Evolutionary conservation across 2,797 vertebrate genomes (phyloP).

Genomic region (Huso huso): DNA sequence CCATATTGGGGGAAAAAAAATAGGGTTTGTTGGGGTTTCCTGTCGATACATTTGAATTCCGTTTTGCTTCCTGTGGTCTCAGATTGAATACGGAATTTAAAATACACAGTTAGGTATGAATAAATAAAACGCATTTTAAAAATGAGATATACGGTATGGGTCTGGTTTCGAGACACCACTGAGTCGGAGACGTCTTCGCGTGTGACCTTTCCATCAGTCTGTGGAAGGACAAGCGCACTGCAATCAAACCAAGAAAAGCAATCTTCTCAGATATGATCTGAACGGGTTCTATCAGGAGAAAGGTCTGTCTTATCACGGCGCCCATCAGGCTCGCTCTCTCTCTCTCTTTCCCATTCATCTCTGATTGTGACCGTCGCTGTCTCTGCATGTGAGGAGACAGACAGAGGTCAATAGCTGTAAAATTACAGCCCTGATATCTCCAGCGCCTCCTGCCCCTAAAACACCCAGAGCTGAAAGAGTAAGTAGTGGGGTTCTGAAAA

Average conservation of each 20-base stretch:
- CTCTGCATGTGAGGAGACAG: no score
- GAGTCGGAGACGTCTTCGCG: neutral
- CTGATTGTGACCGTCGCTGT: no score
- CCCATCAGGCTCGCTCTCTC: slow-evolving; percentile 35
- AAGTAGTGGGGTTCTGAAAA: no score
- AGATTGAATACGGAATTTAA: neutral
- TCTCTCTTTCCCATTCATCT: slow-evolving; percentile 18
- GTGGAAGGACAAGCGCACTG: neutral
- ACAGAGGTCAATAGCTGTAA: no score
- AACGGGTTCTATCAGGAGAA: slow-evolving; percentile 36
- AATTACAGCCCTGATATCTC: no score
- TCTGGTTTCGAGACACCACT: neutral
- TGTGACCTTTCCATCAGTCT: neutral
- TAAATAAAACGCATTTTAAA: neutral
- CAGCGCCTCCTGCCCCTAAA: no score
- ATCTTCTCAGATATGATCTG: slow-evolving; percentile 39
- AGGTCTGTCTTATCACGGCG: slow-evolving; percentile 38
- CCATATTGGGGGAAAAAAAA: neutral
- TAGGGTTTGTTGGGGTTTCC: neutral
- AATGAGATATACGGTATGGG: neutral
- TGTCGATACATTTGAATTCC: neutral
- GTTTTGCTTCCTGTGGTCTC: neutral
- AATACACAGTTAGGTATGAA: neutral
- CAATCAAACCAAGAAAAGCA: slow-evolving; percentile 20
- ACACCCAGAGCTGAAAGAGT: no score